These are phyloP conservation scores for Euwallacea similis DNA, from an alignment of 1,140 invertebrate genomes.

Conservation along the genomic window DNA sequence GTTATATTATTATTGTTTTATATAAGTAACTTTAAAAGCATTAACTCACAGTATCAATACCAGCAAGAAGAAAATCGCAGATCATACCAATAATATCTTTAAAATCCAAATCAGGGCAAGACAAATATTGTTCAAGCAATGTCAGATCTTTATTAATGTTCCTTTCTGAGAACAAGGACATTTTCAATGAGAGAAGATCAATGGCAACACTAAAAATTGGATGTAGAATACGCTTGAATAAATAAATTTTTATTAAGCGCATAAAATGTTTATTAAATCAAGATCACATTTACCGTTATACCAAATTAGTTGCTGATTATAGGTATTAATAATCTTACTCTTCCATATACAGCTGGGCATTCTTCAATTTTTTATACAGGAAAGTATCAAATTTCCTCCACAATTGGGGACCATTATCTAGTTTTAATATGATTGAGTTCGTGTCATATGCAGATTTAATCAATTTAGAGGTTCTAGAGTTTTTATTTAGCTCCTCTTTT, in stretches of 20 bases:
- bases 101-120: constrained; percentile 66
- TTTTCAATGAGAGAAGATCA: constrained; percentile 66
- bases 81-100: constrained; percentile 81
- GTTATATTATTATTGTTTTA: constrained; percentile 11
- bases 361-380: constrained; percentile 68
- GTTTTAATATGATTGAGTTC: constrained; percentile 70
- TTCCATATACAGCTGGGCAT: constrained; percentile 75
- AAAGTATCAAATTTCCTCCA: constrained; percentile 76
- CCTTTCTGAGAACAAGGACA: constrained; percentile 55
- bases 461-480: constrained; percentile 68
- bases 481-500: constrained; percentile 57
- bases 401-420: constrained; percentile 74
- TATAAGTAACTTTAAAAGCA: not conserved
- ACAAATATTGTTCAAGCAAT: constrained; percentile 68
- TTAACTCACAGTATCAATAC: constrained; percentile 77
- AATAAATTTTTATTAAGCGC: too few species aligned
- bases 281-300: not conserved
- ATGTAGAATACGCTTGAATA: not conserved
- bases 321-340: constrained; percentile 58
- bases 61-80: constrained; percentile 81
- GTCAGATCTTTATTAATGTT: constrained; percentile 48
- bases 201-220: constrained; percentile 63
- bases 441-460: constrained; percentile 72
- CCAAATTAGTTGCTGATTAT: not conserved
- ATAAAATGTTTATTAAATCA: too few species aligned